Evolutionary conservation across 2,113 vertebrate genomes (phyloP), one percentile per base, ranked within the genome.

Genomic region (Cromileptes altivelis): DNA sequence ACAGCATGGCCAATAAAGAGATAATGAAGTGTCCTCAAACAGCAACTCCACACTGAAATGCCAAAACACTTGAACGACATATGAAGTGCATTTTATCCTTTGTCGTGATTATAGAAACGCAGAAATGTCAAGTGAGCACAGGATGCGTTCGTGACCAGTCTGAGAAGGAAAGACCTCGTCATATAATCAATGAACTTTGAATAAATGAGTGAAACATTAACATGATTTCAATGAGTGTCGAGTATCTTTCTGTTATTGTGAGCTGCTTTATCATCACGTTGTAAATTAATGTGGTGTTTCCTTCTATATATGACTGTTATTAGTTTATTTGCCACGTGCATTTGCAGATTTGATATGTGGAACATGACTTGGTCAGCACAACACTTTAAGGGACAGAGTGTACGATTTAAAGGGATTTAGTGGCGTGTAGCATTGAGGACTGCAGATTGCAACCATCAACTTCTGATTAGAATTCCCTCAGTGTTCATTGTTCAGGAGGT

Each of bases 121-220:
- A 30, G 42, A 88, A 82, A 70, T 76, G 53, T 77, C 60, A 85
- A 56, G 10, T 64, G 23, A 80, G 49, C 47, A 25, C 10, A 23
- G 11, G 68, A 69, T 15, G 21, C 55, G 23, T 50, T 10, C 0
- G 14, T 56, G 52, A 70, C 8, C 42, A 30, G 40, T 18, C 15
- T 14, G 4, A 65, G 18, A 50, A 57, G 13, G 74, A 15, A 45
- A 13, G 19, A 62, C 15, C 0, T 11, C 9, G 25, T n/a, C 4
- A 4, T 4, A 17, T 6, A 19, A 57, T 50, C 47, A 30, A 3
- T 21, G 23, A 75, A 27, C 53, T 71, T 7, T 25, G 33, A 40
- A 30, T 23, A 75, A 58, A 53, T n/a, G 1, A 18, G 4, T 14
- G 2, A 14, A 67, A 27, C 15, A 15, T 25, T 3, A n/a, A 70